Evolutionary conservation across 2,888 invertebrate genomes (phyloP).

Genomic region (Oscheius sp.): DNA sequence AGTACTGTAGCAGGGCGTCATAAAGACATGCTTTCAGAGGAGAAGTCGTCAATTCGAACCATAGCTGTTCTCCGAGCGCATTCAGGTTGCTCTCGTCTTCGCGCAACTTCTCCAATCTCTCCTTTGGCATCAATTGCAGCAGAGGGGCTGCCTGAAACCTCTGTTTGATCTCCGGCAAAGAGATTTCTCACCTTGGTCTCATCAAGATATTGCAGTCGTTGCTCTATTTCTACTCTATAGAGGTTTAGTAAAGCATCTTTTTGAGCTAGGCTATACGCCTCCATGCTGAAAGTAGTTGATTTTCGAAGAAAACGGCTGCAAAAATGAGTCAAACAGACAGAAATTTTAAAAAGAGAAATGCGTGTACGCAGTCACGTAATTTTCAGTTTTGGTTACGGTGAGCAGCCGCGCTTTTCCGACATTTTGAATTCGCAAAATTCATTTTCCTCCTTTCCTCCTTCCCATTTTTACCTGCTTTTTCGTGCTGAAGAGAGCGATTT

Average conservation of each 20-base stretch:
- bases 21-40: slow-evolving; percentile 10
- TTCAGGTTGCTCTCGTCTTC: not conserved
- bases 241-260: slow-evolving; percentile 16
- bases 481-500: no score
- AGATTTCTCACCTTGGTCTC: not conserved
- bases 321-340: no score
- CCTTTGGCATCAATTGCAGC: not conserved
- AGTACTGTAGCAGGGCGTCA: not conserved
- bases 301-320: no score
- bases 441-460: no score
- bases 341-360: no score
- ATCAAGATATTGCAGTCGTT: slow-evolving; percentile 12
- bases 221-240: slow-evolving; percentile 13
- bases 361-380: not conserved
- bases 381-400: not conserved
- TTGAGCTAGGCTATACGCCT: not conserved
- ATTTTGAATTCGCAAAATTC: no score
- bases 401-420: no score
- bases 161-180: not conserved
- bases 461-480: no score
- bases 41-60: slow-evolving; percentile 11
- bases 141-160: not conserved
- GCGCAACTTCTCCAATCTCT: not conserved
- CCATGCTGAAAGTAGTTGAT: not conserved
- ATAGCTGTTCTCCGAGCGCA: slow-evolving; percentile 6